Evolutionary conservation across 1,140 invertebrate species (phyloP).

Genomic region (Periplaneta americana): DNA sequence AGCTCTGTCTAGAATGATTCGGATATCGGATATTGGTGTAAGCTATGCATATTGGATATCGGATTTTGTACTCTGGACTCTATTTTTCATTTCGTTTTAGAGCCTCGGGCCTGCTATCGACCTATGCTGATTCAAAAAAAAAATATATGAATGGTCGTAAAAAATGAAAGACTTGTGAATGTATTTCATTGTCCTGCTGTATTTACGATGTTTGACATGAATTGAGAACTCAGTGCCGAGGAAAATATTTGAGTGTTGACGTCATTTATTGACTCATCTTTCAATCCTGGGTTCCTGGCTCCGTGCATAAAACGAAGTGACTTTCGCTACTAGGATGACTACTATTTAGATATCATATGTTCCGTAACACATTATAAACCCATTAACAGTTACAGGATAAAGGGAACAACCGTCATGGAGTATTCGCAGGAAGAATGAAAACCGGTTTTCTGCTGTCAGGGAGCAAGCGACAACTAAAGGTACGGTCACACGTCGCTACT

Average conservation of each 20-base stretch:
- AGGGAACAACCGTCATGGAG: too few relatives aligned
- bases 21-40: neutral
- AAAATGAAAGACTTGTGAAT: too few relatives aligned
- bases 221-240: neutral
- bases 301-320: neutral
- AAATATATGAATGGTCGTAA: neutral
- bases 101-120: neutral
- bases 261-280: neutral
- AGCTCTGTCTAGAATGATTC: neutral
- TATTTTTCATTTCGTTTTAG: neutral
- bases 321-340: neutral
- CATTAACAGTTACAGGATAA: neutral
- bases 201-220: neutral
- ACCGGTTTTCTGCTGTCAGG: too few relatives aligned
- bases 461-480: too few relatives aligned
- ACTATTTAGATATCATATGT: neutral
- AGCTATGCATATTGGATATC: neutral
- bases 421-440: too few relatives aligned
- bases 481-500: too few relatives aligned
- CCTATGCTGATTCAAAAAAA: neutral
- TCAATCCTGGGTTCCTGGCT: too few relatives aligned
- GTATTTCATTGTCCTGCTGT: neutral
- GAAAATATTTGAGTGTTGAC: neutral
- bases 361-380: neutral
- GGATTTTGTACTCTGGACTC: neutral